Conservation (phyloP, 2,797 vertebrate genomes). For the Lepidocolaptes lacrymiger region DNA sequence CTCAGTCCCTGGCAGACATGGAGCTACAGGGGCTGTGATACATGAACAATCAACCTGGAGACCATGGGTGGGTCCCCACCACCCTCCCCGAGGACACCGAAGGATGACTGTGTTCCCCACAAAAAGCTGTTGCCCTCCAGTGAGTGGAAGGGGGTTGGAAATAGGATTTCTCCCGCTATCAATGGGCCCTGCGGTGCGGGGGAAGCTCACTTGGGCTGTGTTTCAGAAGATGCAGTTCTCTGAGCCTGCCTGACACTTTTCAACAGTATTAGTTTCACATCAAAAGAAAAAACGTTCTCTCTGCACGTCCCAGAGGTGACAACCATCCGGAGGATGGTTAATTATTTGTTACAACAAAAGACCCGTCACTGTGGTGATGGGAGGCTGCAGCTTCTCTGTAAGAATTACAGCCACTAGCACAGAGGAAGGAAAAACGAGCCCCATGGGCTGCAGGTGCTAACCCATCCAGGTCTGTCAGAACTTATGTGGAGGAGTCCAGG, state of each 20-base stretch:
- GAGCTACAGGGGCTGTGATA: neutral
- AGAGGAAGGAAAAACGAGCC: neutral
- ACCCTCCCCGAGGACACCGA: neutral
- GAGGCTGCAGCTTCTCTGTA: constrained; percentile 48
- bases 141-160: neutral
- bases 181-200: neutral
- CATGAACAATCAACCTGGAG: neutral
- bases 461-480: neutral
- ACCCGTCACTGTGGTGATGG: constrained; percentile 47
- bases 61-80: neutral
- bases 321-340: constrained; percentile 55
- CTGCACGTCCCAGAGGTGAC: constrained; percentile 58
- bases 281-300: constrained; percentile 47
- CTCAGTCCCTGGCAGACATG: neutral
- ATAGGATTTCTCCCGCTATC: neutral
- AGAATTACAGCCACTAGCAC: neutral
- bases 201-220: neutral
- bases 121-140: neutral
- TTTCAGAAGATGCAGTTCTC: constrained; percentile 11
- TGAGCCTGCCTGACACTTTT: constrained; percentile 53
- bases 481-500: neutral
- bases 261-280: constrained; percentile 61
- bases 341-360: constrained; percentile 71
- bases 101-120: neutral
- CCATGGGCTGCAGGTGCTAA: neutral